Base-by-base conservation (phyloP, 2,113 vertebrate genomes). In the Megaleporinus macrocephalus region DNA sequence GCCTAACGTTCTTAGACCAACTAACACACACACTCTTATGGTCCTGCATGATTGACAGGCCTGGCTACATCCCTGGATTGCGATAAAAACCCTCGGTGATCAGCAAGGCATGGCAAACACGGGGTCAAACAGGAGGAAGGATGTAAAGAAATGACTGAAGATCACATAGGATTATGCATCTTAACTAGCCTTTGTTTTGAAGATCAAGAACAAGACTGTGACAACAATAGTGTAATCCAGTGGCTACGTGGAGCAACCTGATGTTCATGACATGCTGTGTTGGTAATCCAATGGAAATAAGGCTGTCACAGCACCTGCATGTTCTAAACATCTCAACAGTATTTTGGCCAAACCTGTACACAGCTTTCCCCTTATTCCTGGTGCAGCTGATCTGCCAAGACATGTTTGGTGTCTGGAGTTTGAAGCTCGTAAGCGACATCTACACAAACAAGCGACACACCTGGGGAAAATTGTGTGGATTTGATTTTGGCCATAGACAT, bases 1-100 rank as follows among this genome's bases (percentile, higher is more conserved):
- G 41, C 57, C 73, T 51, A 74, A 66, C 29, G 49, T n/a, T 73
- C 76, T 53, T 47, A 36, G 13, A 66, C 59, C 62, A 13, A 30
- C 62, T 36, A 9, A 30, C 44, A 62, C 15, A 62, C 77, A 29
- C 44, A 24, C 55, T 49, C 79, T 18, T 44, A 30, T 26, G 57
- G 6, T 5, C 14, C 62, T 65, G 26, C 14, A 15, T 65, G 62
- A 30, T 65, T 27, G 62, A 27, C 62, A 65, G 26, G 27, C 26
- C 24, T 14, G 61, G 26, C 6, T 30, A 20, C 27, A 30, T 27
- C 57, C 57, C 57, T 61, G n/a, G 57, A 61, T 61, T 61, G 57
- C 24, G 3, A 2, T 61, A 26, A 57, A 57, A 61, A 61, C 57
- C 57, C 57, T 61, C 57, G 7, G 20, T 61, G 57, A 61, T 61